These are phyloP conservation scores for Zaprionus obscuricornis DNA, from an alignment of 2,888 invertebrate genomes.

Conservation along the genomic window DNA sequence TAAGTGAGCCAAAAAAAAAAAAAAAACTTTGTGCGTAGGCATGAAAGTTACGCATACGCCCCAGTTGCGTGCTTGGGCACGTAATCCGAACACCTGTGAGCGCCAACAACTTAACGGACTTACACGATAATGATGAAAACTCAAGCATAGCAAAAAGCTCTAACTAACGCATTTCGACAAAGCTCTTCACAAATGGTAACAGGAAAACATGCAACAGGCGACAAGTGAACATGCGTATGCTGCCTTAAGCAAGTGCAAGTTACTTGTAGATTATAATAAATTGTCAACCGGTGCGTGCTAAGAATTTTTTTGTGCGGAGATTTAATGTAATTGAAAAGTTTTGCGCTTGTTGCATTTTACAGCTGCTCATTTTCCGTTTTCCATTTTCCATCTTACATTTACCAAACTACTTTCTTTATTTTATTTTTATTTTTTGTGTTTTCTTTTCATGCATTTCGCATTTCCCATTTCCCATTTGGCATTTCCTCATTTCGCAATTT, in stretches of 20 bases:
- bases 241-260: slow-evolving; percentile 1
- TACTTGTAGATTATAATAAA: slow-evolving; percentile 50
- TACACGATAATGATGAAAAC: slow-evolving; percentile 48
- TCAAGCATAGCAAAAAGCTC: slow-evolving; percentile 41
- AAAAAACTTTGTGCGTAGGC: slow-evolving; percentile 59
- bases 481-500: slow-evolving; percentile 14
- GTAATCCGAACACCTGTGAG: slow-evolving; percentile 55
- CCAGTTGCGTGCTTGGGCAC: slow-evolving; percentile 26
- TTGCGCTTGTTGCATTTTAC: slow-evolving; percentile 39
- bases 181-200: slow-evolving; percentile 55
- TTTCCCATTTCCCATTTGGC: slow-evolving; percentile 13
- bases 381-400: no score
- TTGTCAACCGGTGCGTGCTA: slow-evolving; percentile 68
- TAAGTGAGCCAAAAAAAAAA: slow-evolving; percentile 35
- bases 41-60: slow-evolving; percentile 51
- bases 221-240: no score
- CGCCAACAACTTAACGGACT: not conserved
- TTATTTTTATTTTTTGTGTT: slow-evolving; percentile 13
- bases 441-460: slow-evolving; percentile 4
- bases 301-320: slow-evolving; percentile 53
- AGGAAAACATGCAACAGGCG: no score
- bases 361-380: slow-evolving; percentile 24
- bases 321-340: slow-evolving; percentile 77
- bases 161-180: slow-evolving; percentile 57
- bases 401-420: slow-evolving; percentile 2